A percentile compares a stretch with the other conserved stretches of the same genome.
phyloP scores from a whole-genome alignment of 2,888 invertebrate species.

The Drosophila mimetica region DNA sequence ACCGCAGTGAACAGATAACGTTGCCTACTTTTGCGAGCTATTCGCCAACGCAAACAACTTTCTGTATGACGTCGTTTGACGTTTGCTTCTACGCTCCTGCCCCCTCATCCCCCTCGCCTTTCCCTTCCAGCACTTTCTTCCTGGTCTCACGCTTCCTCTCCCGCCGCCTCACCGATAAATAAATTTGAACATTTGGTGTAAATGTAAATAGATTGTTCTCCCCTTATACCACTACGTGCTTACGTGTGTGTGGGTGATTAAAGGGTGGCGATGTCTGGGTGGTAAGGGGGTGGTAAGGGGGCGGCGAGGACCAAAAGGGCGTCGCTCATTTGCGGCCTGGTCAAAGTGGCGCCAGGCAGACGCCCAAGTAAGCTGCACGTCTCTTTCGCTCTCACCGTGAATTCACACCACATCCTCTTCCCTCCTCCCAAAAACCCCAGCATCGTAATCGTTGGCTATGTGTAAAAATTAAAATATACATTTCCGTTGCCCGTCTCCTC shows the following conservation, averaged over 20 bases:
- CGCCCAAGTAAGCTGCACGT: constrained; percentile 58
- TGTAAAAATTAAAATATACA: constrained; percentile 66
- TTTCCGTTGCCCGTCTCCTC: neutral
- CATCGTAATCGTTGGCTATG: constrained; percentile 15
- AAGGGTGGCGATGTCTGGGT: constrained; percentile 57
- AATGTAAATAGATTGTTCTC: constrained; percentile 82
- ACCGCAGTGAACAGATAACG: constrained; percentile 63
- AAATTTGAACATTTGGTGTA: constrained; percentile 81
- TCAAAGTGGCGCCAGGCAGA: constrained; percentile 70
- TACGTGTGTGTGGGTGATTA: constrained; percentile 60
- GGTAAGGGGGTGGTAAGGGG: neutral
- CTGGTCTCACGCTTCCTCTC: neutral
- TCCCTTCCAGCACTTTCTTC: neutral
- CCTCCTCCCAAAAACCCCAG: constrained; percentile 3
- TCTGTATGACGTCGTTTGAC: constrained; percentile 70
- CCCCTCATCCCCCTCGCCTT: neutral
- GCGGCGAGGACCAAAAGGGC: constrained; percentile 45
- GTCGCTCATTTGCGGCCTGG: constrained; percentile 62
- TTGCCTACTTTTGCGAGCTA: constrained; percentile 73
- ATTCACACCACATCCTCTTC: neutral
- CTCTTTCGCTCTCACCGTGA: constrained; percentile 18
- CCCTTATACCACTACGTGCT: constrained; percentile 44
- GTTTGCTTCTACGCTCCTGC: constrained; percentile 10
- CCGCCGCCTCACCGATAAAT: constrained; percentile 63
- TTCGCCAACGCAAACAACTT: constrained; percentile 75